Conservation (phyloP, 2,797 vertebrate genomes). For the Poeciliopsis infans region DNA sequence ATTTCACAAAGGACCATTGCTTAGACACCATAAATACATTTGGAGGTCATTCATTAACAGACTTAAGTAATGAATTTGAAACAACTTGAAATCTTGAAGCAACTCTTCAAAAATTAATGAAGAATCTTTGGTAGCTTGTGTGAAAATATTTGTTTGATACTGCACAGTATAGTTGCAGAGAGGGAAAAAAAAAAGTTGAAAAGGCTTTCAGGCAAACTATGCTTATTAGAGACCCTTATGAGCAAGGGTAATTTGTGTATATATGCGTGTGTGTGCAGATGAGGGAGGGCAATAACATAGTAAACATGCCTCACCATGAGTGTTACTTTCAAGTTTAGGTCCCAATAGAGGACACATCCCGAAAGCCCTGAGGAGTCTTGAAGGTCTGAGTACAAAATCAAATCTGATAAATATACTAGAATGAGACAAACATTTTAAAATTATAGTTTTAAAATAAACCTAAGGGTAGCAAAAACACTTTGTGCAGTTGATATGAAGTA, state of each 20-base stretch:
- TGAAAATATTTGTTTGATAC: background rate
- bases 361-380: background rate
- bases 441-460: no score
- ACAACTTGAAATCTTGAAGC: background rate
- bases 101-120: background rate
- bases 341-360: background rate
- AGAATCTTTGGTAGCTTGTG: background rate
- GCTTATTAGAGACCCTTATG: background rate
- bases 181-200: background rate
- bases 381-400: background rate
- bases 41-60: background rate
- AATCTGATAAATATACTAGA: background rate
- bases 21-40: constrained; percentile 3
- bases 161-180: background rate
- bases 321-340: background rate
- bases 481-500: no score
- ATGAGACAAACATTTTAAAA: background rate
- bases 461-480: no score
- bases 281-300: background rate
- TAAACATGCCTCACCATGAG: background rate
- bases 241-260: background rate
- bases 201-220: background rate
- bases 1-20: constrained; percentile 2
- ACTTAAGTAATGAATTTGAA: background rate
- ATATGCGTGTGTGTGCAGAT: no score